phyloP scores from a whole-genome alignment of 2,888 invertebrate genomes.

The Cylloceria caligata region DNA sequence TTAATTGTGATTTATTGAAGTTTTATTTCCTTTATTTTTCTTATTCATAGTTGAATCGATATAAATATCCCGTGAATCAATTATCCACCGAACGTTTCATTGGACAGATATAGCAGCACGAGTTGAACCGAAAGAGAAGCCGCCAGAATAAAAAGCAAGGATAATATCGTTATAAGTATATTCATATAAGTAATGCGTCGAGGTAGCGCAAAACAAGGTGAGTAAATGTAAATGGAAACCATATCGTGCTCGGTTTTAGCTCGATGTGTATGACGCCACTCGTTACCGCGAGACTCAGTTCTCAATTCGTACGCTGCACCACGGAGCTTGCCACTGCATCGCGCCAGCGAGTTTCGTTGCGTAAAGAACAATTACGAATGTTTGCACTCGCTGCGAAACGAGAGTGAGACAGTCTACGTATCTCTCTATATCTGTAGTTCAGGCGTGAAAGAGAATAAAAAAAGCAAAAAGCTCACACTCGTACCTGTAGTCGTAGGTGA shows the following conservation, averaged over 20 bases:
- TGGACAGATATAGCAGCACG: background rate
- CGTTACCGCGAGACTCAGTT: constrained; percentile 50
- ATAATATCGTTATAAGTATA: constrained; percentile 19
- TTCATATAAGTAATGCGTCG: constrained; percentile 1
- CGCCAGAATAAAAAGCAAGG: constrained; percentile 7
- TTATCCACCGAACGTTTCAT: background rate
- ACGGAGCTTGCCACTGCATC: constrained; percentile 24
- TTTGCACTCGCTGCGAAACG: constrained; percentile 23
- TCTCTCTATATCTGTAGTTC: background rate
- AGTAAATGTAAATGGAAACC: no score
- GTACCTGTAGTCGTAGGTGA: background rate
- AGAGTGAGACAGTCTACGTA: background rate
- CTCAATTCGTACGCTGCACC: constrained; percentile 15
- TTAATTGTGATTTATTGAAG: background rate
- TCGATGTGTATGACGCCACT: constrained; percentile 53
- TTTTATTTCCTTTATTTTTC: background rate
- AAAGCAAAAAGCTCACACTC: constrained; percentile 14
- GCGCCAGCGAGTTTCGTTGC: constrained; percentile 48
- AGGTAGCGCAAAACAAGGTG: constrained; percentile 47
- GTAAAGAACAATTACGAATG: constrained; percentile 55
- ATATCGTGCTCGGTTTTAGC: no score
- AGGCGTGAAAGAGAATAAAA: background rate
- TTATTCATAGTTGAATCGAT: background rate
- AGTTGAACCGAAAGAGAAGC: constrained; percentile 10
- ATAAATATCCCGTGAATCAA: background rate